These are phyloP conservation scores for Iphiclides podalirius DNA, from an alignment of 2,888 invertebrate species.

Conservation along the genomic window DNA sequence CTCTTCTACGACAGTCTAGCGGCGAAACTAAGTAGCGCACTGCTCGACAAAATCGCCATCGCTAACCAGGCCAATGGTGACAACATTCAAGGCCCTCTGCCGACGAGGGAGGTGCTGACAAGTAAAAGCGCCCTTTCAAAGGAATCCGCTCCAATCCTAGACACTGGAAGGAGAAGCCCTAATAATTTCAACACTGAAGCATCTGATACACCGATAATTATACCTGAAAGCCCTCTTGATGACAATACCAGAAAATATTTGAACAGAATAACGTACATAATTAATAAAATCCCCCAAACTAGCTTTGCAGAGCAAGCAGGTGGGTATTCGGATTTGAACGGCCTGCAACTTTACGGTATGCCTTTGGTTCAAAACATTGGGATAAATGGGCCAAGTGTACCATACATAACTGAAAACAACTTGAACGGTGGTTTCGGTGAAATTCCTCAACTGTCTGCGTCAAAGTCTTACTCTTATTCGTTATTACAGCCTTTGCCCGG, in stretches of 20 bases:
- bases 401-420: no score
- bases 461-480: no score
- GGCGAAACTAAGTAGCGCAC: not conserved
- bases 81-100: not conserved
- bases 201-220: not conserved
- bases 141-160: not conserved
- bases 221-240: not conserved
- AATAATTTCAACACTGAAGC: not conserved
- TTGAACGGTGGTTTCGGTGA: no score
- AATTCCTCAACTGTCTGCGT: no score
- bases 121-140: not conserved
- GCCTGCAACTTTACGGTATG: not conserved
- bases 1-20: slow-evolving; percentile 3
- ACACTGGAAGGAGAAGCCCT: slow-evolving; percentile 3
- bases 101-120: not conserved
- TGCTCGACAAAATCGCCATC: not conserved
- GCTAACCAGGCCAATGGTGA: not conserved
- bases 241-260: not conserved
- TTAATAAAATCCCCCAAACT: not conserved
- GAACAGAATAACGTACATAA: not conserved
- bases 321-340: not conserved
- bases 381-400: no score
- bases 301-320: not conserved
- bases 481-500: no score
- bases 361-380: not conserved